Evolutionary conservation across 2,113 vertebrate genomes (phyloP), one percentile per base, ranked within the genome.

Genomic region (Numida meleagris): DNA sequence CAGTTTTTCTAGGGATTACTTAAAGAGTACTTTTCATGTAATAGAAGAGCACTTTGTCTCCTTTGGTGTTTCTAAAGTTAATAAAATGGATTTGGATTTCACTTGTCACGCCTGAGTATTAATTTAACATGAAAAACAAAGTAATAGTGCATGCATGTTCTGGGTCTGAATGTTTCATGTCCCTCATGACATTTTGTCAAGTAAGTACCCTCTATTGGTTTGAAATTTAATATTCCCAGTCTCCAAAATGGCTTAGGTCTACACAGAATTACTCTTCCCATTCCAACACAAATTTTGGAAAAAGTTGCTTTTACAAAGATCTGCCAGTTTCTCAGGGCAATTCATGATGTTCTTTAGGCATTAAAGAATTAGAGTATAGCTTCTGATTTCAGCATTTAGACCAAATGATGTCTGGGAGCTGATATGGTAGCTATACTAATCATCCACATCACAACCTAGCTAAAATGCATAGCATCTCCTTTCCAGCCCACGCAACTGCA

Each of bases 401-500:
- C 12, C 24, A 40, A 42, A 59, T 78, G 78, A 66, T 16, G 21
- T 62, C 74, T 2, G 0, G 14, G 21, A 76, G 76, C 29, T 74
- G 46, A 29, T 13, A 66, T 0, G 3, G 29, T 23, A 46, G 61
- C 29, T 38, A 12, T 4, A 42, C 59, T 72, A 34, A 63, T 43
- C 19, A 2, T 77, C 88, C 94, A 71, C 72, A 91, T 80, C 29
- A 74, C 42, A 76, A 21, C 38, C 2, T 1, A 90, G 82, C 55
- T 10, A 71, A 59, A 93, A 46, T 12, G 61, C 55, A 42, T 29
- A 33, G 92, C 46, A 55, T 66, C 95, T 95, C 55, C 68, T 27
- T 31, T 53, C 79, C 90, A 86, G 59, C 95, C 92, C 94, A 96
- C 94, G 0, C 72, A 70, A 86, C 23, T 57, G 72, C 79, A 81